These are phyloP conservation scores for Corythornis vintsioides DNA, from an alignment of 2,113 vertebrate species.

Conservation along the genomic window DNA sequence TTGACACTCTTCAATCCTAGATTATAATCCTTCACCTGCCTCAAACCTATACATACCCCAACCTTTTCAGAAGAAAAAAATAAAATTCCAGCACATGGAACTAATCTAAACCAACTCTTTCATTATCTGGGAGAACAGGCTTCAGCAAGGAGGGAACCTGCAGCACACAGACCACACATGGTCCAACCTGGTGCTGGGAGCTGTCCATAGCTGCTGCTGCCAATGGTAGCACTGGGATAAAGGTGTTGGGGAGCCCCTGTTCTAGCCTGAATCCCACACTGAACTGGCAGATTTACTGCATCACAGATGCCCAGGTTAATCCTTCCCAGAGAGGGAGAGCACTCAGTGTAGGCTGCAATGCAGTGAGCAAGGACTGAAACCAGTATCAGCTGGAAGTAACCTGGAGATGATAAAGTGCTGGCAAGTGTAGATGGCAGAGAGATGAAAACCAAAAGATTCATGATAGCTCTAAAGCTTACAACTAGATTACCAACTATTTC, in stretches of 20 bases:
- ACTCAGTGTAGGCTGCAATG: neutral
- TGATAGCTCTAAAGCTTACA: neutral
- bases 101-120: neutral
- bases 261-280: neutral
- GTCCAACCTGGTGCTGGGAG: neutral
- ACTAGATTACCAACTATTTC: neutral
- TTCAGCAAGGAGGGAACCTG: neutral
- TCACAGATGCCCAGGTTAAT: neutral
- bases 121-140: neutral
- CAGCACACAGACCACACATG: neutral
- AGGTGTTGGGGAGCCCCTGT: neutral
- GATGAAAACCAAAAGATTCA: neutral
- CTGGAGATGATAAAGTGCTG: neutral
- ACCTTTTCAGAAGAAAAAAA: neutral
- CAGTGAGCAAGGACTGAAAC: neutral
- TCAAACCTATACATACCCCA: neutral
- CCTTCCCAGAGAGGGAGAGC: neutral
- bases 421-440: neutral
- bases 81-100: neutral
- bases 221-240: accelerated
- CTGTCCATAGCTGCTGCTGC: neutral
- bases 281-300: neutral
- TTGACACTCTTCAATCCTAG: neutral
- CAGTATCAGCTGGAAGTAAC: neutral
- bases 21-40: neutral